Evolutionary conservation across 2,113 vertebrate species (phyloP).

Genomic region (Formicarius rufipectus): DNA sequence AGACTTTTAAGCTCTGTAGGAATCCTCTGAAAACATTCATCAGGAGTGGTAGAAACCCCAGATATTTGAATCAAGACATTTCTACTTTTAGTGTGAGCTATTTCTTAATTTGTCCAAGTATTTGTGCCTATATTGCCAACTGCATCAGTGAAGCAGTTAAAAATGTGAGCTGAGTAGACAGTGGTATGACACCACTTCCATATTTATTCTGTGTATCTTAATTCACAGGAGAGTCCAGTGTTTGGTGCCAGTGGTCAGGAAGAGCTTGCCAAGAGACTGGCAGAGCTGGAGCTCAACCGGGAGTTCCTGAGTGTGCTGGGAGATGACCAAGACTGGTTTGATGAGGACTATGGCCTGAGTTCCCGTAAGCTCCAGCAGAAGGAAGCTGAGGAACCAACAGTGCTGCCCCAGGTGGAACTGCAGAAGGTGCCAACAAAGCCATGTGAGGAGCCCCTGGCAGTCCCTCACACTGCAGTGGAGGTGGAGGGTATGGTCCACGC

Average conservation of each 20-base stretch:
- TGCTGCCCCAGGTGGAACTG: slow-evolving; percentile 75
- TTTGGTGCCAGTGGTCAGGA: slow-evolving; percentile 89
- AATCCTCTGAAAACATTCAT: neutral
- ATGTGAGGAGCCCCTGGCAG: slow-evolving; percentile 85
- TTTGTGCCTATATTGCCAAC: neutral
- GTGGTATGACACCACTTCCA: neutral
- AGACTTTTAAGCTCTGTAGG: neutral
- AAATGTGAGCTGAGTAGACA: neutral
- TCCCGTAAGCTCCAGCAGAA: slow-evolving; percentile 84
- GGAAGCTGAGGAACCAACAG: slow-evolving; percentile 74
- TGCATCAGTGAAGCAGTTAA: neutral
- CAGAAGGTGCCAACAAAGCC: slow-evolving; percentile 76
- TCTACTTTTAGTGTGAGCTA: neutral
- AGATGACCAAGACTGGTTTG: slow-evolving; percentile 98
- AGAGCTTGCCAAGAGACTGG: slow-evolving; percentile 90
- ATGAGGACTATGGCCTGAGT: slow-evolving; percentile 96
- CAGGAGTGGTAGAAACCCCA: neutral
- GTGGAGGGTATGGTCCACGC: slow-evolving; percentile 86
- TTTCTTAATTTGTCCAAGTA: neutral
- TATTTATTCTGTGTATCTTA: neutral
- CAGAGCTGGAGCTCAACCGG: slow-evolving; percentile 89
- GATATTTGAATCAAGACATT: neutral
- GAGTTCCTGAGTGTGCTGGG: slow-evolving; percentile 86
- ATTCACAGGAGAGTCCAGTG: slow-evolving; percentile 86
- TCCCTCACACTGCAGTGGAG: slow-evolving; percentile 86